These are phyloP conservation scores for Ciona savignyi DNA, from an alignment of 23 tunicate genomes.

Conservation along the genomic window DNA sequence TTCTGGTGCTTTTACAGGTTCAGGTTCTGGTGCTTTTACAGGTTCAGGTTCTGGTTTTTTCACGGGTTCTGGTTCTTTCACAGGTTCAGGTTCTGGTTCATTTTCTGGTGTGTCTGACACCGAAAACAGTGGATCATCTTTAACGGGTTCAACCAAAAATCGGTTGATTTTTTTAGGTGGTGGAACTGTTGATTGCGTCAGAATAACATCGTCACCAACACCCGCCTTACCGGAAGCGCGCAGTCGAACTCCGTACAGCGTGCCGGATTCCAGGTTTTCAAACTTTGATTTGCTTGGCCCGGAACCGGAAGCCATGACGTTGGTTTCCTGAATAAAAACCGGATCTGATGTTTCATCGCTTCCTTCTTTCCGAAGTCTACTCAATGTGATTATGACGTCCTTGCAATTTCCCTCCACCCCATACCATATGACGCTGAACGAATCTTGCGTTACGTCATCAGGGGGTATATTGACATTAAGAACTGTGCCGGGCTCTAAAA, in stretches of 20 bases:
- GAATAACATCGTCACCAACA: constrained; percentile 41
- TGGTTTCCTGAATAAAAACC: constrained; percentile 14
- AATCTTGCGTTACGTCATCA: constrained; percentile 33
- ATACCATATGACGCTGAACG: constrained; percentile 57
- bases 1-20: neutral
- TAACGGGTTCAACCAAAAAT: neutral
- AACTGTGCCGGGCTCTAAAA: constrained; percentile 68
- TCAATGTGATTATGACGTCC: constrained; percentile 34
- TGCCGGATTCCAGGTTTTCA: constrained; percentile 34
- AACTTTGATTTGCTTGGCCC: constrained; percentile 22
- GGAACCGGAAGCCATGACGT: neutral
- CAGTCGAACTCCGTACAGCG: constrained; percentile 43
- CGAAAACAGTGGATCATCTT: neutral
- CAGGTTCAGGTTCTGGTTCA: neutral
- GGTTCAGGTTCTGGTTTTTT: neutral
- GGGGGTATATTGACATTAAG: constrained; percentile 60
- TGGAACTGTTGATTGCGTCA: constrained; percentile 35
- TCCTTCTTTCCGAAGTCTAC: constrained; percentile 12
- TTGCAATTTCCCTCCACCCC: constrained; percentile 73
- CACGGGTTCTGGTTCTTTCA: neutral
- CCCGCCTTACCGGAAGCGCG: constrained; percentile 38
- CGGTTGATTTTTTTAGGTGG: neutral
- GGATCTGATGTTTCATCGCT: constrained; percentile 15
- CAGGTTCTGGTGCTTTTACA: neutral
- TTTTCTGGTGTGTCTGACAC: neutral